Percentiles rank a stretch among this genome's conserved stretches.
Conservation (phyloP, 2,888 invertebrate species). For the Drosophila ezoana region DNA sequence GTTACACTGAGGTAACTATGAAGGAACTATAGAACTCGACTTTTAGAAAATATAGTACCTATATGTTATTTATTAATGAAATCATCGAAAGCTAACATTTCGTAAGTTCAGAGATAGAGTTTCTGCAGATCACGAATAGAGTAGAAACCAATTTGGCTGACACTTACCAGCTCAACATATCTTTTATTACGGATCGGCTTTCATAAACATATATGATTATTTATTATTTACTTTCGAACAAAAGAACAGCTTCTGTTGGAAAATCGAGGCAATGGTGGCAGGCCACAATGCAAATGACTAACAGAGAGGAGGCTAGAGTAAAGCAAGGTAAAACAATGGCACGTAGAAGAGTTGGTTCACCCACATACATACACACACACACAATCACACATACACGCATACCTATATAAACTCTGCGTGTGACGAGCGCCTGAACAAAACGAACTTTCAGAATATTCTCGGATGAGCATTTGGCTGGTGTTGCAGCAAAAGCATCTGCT, state of each 20-base stretch:
- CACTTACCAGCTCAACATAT: too few relatives aligned
- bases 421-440: conserved; percentile 43
- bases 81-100: too few relatives aligned
- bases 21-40: neutral
- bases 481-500: conserved; percentile 39
- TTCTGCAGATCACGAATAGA: too few relatives aligned
- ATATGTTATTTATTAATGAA: too few relatives aligned
- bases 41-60: too few relatives aligned
- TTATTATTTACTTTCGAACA: conserved; percentile 7
- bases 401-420: conserved; percentile 24
- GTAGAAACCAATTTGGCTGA: too few relatives aligned
- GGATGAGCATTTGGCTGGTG: conserved; percentile 69
- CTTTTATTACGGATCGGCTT: too few relatives aligned
- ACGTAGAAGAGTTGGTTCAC: conserved; percentile 17
- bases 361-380: conserved; percentile 7
- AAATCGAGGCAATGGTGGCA: neutral
- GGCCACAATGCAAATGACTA: conserved; percentile 4
- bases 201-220: neutral
- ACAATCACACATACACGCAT: neutral
- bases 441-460: conserved; percentile 68
- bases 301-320: conserved; percentile 1
- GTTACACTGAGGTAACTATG: too few relatives aligned
- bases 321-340: conserved; percentile 25
- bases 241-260: conserved; percentile 4
- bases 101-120: too few relatives aligned